Percentiles rank a stretch among this genome's conserved stretches.
These are phyloP conservation scores for Apotomis betuletana DNA, from an alignment of 2,888 invertebrate species.

Conservation along the genomic window DNA sequence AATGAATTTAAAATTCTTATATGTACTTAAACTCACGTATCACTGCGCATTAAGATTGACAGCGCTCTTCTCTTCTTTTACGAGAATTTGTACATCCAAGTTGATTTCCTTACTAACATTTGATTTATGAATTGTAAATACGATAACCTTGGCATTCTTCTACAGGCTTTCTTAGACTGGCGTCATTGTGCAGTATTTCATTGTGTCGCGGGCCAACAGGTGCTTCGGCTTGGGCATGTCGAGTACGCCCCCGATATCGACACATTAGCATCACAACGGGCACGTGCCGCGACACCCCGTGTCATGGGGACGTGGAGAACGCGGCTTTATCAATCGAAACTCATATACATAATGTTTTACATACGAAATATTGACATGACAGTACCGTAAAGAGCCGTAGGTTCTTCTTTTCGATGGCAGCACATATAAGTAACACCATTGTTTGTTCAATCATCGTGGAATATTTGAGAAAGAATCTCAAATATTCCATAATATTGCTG, in stretches of 20 bases:
- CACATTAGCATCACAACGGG: slow-evolving; percentile 33
- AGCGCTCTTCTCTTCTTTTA: too few relatives aligned
- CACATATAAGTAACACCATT: too few relatives aligned
- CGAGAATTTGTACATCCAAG: too few relatives aligned
- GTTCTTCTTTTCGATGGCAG: too few relatives aligned
- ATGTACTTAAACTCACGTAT: too few relatives aligned
- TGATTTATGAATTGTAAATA: too few relatives aligned
- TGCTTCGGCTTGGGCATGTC: slow-evolving; percentile 17
- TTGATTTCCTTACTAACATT: too few relatives aligned
- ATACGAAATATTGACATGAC: not conserved
- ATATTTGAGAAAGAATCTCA: too few relatives aligned
- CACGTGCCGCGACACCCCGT: slow-evolving; percentile 22
- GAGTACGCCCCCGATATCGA: slow-evolving; percentile 12
- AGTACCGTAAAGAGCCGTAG: not conserved
- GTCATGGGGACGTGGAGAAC: slow-evolving; percentile 6
- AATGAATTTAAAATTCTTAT: too few relatives aligned
- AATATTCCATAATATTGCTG: too few relatives aligned
- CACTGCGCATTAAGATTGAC: too few relatives aligned
- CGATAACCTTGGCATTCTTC: not conserved
- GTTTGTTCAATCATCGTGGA: too few relatives aligned
- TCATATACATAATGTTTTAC: not conserved
- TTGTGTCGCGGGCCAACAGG: slow-evolving; percentile 27
- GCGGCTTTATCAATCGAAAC: not conserved
- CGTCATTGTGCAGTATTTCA: slow-evolving; percentile 4
- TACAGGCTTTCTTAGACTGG: not conserved